Base-by-base conservation (phyloP, 2,888 invertebrate genomes). In the Dynastes grantii region DNA sequence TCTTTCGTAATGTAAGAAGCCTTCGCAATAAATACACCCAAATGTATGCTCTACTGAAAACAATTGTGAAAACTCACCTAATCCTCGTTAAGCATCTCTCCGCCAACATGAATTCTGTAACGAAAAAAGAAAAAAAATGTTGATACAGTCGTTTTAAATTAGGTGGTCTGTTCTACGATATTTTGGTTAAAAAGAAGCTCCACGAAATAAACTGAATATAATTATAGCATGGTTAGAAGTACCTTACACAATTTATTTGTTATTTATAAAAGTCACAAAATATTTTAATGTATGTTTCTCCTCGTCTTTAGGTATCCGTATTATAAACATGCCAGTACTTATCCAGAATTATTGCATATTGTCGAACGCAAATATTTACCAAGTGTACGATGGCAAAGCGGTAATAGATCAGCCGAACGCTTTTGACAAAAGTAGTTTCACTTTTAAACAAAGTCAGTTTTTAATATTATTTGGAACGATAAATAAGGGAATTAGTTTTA, bases 11-110 rank as follows among this genome's bases (percentile, higher is more conserved):
- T 63, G 73, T 27, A 68, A 29, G 5, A 27, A 75, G 13, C 40
- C 9, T 22, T 75, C 73, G 40, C 73, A 75, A 75, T 75, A 75
- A 75, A 75, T 75, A 75, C 49, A 61, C 22, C 45, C 3, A 27
- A 75, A 61, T 45, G 40, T 61, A 75, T 61, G 45, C 22, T 61
- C 40, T 49, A 75, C 61, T n/a, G 22, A 58, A 75, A 75, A 61
- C 73, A 61, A 58, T 75, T 73, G 45, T 27, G 63, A 61, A 75
- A 75, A 75, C 73, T 75, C 61, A 75, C 73, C 73, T 75, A 75
- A 75, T 75, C 73, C 63, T 61, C 45, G 61, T 61, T 75, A 61
- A 75, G 45, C 40, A 63, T 8, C 13, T 40, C 73, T 13, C 51
- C 22, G 68, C 65, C 37, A 67, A 68, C 13, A 68, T n/a, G 61